These are phyloP conservation scores for Diarsia dahlii DNA, from an alignment of 2,888 invertebrate species.

Conservation along the genomic window DNA sequence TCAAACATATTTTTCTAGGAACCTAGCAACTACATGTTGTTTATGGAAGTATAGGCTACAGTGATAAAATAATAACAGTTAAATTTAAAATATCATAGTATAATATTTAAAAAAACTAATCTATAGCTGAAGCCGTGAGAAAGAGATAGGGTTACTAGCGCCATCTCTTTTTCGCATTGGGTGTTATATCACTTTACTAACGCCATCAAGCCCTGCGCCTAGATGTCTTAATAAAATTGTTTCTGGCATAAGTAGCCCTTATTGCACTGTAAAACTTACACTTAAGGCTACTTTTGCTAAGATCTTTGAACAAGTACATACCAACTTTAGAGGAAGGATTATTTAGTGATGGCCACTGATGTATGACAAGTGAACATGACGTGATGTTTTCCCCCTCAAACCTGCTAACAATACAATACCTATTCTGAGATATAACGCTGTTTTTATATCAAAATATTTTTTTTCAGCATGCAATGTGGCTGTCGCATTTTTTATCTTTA, in stretches of 20 bases:
- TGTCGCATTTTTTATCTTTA: not conserved
- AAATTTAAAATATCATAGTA: conserved; percentile 3
- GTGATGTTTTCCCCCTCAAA: conserved; percentile 16
- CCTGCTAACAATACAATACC: conserved; percentile 2
- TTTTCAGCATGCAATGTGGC: conserved; percentile 9
- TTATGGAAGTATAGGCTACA: conserved; percentile 4
- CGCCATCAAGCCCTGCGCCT: not conserved
- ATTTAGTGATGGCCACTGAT: conserved; percentile 9
- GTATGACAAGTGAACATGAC: not conserved
- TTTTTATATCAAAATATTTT: not conserved
- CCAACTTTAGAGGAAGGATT: not conserved
- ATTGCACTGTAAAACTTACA: not conserved
- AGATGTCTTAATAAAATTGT: not conserved
- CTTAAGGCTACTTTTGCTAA: not conserved
- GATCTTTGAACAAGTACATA: not conserved
- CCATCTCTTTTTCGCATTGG: conserved; percentile 5
- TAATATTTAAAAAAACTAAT: conserved; percentile 8
- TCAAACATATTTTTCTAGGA: not conserved
- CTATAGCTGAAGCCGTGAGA: not conserved
- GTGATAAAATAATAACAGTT: conserved; percentile 18
- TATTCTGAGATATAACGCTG: not conserved
- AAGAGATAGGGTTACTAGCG: conserved; percentile 7
- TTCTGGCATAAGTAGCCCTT: not conserved
- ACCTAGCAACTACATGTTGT: conserved; percentile 27
- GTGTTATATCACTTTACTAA: not conserved